A percentile compares a stretch with the other conserved stretches of the same genome.
phyloP scores from a whole-genome alignment of 2,113 vertebrate species.

The Clinocottus analis region DNA sequence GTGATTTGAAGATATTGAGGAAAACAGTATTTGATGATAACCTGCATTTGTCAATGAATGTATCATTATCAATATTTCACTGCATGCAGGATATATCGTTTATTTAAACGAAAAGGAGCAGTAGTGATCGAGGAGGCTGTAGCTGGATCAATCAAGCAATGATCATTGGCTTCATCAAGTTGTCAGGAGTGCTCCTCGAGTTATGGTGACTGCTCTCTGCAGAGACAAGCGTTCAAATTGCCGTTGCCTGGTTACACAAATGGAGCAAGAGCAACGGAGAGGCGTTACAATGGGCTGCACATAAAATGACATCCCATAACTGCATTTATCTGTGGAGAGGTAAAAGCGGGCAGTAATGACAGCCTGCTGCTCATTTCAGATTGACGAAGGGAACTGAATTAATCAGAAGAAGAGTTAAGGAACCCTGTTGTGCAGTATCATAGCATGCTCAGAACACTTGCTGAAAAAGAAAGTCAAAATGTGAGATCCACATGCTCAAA shows the following conservation, averaged over 20 bases:
- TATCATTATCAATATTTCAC: background rate
- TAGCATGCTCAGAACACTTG: background rate
- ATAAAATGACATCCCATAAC: constrained; percentile 75
- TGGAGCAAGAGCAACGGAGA: constrained; percentile 76
- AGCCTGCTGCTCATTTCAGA: constrained; percentile 40
- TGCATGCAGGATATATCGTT: constrained; percentile 6
- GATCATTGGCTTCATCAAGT: constrained; percentile 74
- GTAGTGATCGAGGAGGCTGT: constrained; percentile 56
- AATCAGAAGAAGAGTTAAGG: background rate
- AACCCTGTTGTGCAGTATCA: background rate
- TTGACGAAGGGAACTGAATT: constrained; percentile 13
- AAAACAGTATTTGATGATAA: background rate
- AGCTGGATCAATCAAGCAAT: constrained; percentile 70
- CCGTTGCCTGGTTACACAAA: constrained; percentile 82
- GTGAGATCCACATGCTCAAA: background rate
- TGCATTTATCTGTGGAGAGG: constrained; percentile 60
- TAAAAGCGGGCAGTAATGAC: constrained; percentile 40
- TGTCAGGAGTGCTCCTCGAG: constrained; percentile 79
- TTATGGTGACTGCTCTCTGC: constrained; percentile 80
- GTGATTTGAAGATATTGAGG: background rate
- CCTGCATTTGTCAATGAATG: background rate
- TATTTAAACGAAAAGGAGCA: constrained; percentile 25
- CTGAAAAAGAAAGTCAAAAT: constrained; percentile 17
- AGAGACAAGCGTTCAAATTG: constrained; percentile 79
- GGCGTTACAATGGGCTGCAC: constrained; percentile 74